Evolutionary conservation across 2,113 vertebrate species (phyloP), one percentile per base, ranked within the genome.

Genomic region (Salvelinus namaycush): DNA sequence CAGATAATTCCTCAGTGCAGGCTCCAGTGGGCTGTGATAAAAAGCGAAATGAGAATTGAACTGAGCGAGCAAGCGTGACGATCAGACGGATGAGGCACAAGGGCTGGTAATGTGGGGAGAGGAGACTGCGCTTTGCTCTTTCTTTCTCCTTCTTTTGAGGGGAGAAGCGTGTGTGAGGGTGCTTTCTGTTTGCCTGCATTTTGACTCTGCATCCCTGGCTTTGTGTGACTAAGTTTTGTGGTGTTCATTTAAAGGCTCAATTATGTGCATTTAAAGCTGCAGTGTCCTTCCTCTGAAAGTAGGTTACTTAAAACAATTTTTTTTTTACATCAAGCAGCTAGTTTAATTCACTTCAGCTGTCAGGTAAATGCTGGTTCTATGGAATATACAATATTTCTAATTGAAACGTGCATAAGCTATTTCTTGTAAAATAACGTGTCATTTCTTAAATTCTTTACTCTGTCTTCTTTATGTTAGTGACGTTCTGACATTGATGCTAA

Each of bases 41-140:
- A 65, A 80, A 80, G 86, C 81, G 78, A 84, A 77, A 89, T 78
- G 85, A 84, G 87, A 85, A 87, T 64, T 72, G 86, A 81, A 84
- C 86, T 77, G 89, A 89, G 90, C 87, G 76, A 76, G 87, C 80
- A 86, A 92, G 90, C 90, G 92, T 92, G 92, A 93, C 92, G 86
- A 89, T 85, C 83, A 67, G 89, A 89, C 92, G 92, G 91, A 90
- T 93, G 90, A 87, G 85, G 77, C 85, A 68, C 16, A 71, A 81
- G 77, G 83, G 81, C 68, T 82, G 87, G 74, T 78, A 77, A 70
- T 62, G 75, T 11, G 76, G 59, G 68, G 68, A 78, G 74, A 76
- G 57, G 75, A 74, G 65, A 75, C 70, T 65, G 76, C 71, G 60
- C 51, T 71, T 75, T 31, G 22, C 34, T 51, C 26, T 20, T 31